Evolutionary conservation across 2,113 vertebrate species (phyloP).

Genomic region (Pimephales promelas): DNA sequence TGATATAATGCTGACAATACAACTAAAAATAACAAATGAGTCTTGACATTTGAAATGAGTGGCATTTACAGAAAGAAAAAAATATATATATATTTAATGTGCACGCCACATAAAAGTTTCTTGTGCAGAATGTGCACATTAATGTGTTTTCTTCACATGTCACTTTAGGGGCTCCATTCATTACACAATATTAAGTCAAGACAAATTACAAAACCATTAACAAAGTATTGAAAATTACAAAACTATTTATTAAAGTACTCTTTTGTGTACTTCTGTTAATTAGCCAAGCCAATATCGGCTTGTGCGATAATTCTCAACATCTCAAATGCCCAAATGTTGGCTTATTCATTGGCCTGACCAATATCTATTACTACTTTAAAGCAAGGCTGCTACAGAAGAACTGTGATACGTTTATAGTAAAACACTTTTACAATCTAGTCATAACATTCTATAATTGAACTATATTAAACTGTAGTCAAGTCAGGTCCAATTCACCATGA

Average conservation of each 20-base stretch:
- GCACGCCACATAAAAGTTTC: not conserved
- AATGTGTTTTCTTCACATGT: not conserved
- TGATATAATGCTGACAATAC: not conserved
- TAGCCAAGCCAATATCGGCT: not conserved
- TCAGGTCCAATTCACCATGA: not conserved
- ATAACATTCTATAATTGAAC: not conserved
- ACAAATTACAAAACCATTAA: not conserved
- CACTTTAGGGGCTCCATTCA: not conserved
- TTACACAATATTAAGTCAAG: not conserved
- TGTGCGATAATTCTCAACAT: not conserved
- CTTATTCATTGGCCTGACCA: too few species aligned
- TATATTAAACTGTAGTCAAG: not conserved
- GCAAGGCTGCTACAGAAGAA: not conserved
- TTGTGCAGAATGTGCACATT: not conserved
- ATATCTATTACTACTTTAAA: not conserved
- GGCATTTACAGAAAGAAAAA: not conserved
- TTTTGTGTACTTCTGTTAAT: not conserved
- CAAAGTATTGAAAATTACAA: too few species aligned
- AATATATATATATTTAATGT: not conserved
- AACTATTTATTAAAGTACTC: not conserved
- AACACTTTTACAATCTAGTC: not conserved
- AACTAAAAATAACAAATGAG: not conserved
- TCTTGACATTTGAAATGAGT: not conserved
- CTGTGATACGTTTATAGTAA: not conserved
- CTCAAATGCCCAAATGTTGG: not conserved